These are phyloP conservation scores for Syngnathus rostellatus DNA, from an alignment of 2,797 vertebrate species.

Conservation along the genomic window DNA sequence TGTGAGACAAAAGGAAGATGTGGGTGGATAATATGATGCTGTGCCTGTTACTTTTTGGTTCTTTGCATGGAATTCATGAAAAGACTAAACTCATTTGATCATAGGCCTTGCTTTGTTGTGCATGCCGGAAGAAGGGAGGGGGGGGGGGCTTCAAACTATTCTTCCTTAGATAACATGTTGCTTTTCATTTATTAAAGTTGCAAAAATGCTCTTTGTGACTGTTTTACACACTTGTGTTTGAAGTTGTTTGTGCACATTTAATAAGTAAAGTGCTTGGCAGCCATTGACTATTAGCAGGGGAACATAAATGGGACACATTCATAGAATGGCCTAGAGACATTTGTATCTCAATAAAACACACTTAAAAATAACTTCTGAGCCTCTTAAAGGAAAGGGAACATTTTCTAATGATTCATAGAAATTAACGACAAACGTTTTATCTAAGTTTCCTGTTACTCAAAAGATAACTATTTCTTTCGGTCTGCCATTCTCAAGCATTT, in stretches of 20 bases:
- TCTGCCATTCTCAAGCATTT: neutral
- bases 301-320: no score
- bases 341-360: no score
- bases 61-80: neutral
- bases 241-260: neutral
- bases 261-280: neutral
- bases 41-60: neutral
- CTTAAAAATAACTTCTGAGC: neutral
- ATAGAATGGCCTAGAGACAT: no score
- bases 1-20: conserved; percentile 50
- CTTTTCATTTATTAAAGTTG: neutral
- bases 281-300: neutral
- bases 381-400: neutral
- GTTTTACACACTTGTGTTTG: neutral
- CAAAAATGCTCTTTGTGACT: neutral
- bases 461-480: neutral
- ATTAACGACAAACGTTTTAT: no score
- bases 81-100: neutral
- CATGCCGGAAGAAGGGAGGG: neutral
- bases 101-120: neutral
- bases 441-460: no score
- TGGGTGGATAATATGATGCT: neutral
- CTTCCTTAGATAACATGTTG: no score
- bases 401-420: no score
- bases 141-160: no score